phyloP scores from a whole-genome alignment of 2,797 vertebrate genomes.

The Eulemur albifrons region DNA sequence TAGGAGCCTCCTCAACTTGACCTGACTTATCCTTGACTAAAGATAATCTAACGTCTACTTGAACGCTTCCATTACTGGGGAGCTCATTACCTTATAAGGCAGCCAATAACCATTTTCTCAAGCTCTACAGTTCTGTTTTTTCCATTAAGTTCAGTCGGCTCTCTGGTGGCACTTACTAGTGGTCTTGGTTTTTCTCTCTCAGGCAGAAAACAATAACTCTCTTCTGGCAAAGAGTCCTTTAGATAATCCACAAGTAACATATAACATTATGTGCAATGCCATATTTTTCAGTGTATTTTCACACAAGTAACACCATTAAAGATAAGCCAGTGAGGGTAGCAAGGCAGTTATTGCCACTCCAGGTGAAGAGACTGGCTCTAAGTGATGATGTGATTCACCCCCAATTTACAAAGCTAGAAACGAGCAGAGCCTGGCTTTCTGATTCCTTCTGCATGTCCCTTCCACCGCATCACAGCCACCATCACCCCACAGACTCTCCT shows the following conservation, averaged over 20 bases:
- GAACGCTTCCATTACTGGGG: not conserved
- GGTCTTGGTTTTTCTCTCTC: not conserved
- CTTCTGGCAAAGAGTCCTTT: not conserved
- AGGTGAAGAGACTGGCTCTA: not conserved
- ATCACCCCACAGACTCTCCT: not conserved
- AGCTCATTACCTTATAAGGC: not conserved
- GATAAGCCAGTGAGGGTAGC: not conserved
- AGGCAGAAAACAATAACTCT: not conserved
- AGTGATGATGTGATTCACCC: not conserved
- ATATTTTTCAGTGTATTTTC: constrained; percentile 20
- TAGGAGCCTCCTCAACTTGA: not conserved
- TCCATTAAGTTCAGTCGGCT: not conserved
- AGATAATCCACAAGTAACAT: not conserved
- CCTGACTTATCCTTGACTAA: not conserved
- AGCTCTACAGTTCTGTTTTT: constrained; percentile 10
- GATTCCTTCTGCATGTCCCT: not conserved
- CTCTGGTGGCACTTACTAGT: not conserved
- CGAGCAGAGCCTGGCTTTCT: not conserved
- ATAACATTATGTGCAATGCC: not conserved
- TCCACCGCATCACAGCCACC: not conserved
- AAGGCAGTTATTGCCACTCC: not conserved
- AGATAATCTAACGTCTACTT: not conserved
- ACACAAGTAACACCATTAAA: not conserved
- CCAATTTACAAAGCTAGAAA: not conserved
- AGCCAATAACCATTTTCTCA: constrained; percentile 17